phyloP scores from a whole-genome alignment of 2,797 vertebrate genomes.

The Trachops cirrhosus region DNA sequence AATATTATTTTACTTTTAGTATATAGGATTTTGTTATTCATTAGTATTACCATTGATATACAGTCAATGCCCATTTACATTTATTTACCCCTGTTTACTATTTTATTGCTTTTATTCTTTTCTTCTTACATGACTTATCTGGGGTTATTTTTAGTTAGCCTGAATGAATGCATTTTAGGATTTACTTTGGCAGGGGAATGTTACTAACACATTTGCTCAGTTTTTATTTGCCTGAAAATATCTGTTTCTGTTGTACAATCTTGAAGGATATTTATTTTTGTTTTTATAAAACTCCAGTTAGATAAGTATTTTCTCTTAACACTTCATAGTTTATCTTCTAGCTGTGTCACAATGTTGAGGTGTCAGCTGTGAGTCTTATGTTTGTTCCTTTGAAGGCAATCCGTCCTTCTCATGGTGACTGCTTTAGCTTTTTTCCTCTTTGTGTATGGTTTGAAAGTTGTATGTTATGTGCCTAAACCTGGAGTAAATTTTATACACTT shows the following conservation, averaged over 20 bases:
- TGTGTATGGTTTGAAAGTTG: background rate
- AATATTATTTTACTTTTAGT: background rate
- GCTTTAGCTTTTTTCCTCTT: background rate
- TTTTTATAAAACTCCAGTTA: background rate
- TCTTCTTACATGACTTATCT: background rate
- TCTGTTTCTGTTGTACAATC: background rate
- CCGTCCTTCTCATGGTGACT: background rate
- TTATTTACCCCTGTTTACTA: background rate
- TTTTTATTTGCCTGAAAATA: background rate
- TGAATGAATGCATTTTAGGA: background rate
- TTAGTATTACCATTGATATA: background rate
- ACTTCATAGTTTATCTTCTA: background rate
- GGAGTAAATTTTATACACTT: background rate
- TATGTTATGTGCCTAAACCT: background rate
- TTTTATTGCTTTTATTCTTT: background rate
- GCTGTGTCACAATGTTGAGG: background rate
- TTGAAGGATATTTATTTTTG: background rate
- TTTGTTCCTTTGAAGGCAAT: background rate
- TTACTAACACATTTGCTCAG: background rate
- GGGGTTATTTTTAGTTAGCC: background rate
- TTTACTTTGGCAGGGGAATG: background rate
- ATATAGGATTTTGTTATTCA: background rate
- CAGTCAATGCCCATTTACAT: background rate
- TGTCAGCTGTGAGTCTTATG: background rate
- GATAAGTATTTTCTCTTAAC: background rate